A percentile compares a stretch with the other conserved stretches of the same genome.
These are phyloP conservation scores for Siniperca undulata DNA, from an alignment of 2,797 vertebrate species.

Conservation along the genomic window DNA sequence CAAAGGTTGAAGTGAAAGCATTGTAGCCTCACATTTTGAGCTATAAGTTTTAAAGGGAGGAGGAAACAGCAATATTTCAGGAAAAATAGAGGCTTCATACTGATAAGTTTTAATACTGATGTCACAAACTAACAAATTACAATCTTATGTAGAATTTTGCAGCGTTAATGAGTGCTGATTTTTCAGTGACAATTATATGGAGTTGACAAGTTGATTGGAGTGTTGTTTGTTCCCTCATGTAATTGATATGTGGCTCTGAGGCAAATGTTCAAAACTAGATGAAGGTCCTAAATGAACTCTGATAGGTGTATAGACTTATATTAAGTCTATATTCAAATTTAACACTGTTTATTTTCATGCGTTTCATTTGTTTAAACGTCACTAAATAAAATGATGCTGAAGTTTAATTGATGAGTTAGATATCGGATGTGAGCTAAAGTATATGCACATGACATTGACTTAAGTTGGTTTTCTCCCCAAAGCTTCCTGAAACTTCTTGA, in stretches of 20 bases:
- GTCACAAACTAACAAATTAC: constrained; percentile 40
- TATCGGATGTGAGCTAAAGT: background rate
- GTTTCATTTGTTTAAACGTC: constrained; percentile 1
- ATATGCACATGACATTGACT: constrained; percentile 2
- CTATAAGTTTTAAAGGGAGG: constrained; percentile 2
- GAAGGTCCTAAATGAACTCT: constrained; percentile 6
- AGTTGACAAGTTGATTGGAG: constrained; percentile 54
- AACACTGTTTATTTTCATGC: background rate
- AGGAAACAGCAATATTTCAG: constrained; percentile 4
- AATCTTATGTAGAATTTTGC: constrained; percentile 23
- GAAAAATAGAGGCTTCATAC: constrained; percentile 8
- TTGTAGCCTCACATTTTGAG: constrained; percentile 22
- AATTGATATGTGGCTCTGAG: constrained; percentile 26
- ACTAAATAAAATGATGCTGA: background rate
- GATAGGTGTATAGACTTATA: background rate
- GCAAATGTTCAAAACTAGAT: constrained; percentile 13
- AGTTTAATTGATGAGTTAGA: background rate
- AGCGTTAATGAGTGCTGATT: constrained; percentile 52
- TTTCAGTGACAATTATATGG: constrained; percentile 63
- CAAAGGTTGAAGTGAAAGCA: constrained; percentile 40
- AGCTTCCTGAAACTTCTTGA: constrained; percentile 15
- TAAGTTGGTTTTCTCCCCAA: background rate
- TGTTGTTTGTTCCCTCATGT: constrained; percentile 55
- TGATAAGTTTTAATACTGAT: constrained; percentile 12
- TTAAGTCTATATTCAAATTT: background rate